phyloP scores from a whole-genome alignment of 2,797 vertebrate species.

The Chromobotia macracanthus region DNA sequence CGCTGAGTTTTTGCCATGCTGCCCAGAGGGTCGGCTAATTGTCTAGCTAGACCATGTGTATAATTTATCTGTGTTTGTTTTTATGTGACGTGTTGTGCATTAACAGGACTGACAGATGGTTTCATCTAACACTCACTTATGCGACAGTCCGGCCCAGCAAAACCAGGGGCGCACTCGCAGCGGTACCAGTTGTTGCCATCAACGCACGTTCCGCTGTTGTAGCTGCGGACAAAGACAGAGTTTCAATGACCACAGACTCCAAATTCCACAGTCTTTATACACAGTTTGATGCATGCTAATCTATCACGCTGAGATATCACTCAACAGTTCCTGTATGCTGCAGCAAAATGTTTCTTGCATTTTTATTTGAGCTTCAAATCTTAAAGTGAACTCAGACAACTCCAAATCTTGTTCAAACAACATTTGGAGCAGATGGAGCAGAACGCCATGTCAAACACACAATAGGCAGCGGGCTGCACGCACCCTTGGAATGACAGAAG shows the following conservation, averaged over 20 bases:
- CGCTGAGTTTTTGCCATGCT: constrained; percentile 60
- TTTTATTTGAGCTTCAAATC: not conserved
- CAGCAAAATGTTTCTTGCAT: not conserved
- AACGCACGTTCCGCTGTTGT: constrained; percentile 95
- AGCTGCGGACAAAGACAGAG: constrained; percentile 73
- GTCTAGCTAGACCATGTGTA: constrained; percentile 70
- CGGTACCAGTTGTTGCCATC: constrained; percentile 99
- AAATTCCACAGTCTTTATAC: not conserved
- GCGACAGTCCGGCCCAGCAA: constrained; percentile 95
- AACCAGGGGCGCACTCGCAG: constrained; percentile 94
- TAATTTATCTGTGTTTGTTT: constrained; percentile 46
- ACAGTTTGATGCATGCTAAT: no score
- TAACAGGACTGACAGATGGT: constrained; percentile 40
- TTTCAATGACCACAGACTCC: not conserved
- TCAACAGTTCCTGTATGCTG: not conserved
- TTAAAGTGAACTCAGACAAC: not conserved
- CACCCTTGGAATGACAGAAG: constrained; percentile 69
- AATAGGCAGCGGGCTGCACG: constrained; percentile 62
- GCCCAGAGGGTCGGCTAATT: constrained; percentile 72
- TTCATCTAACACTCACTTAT: constrained; percentile 88
- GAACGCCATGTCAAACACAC: constrained; percentile 54
- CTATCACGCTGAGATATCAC: not conserved
- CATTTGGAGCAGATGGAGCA: constrained; percentile 30
- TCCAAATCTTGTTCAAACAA: constrained; percentile 41
- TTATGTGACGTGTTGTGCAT: constrained; percentile 21